Percentiles rank a stretch among this genome's conserved stretches.
Evolutionary conservation across 2,113 vertebrate genomes (phyloP).

Genomic region (Uria lomvia): DNA sequence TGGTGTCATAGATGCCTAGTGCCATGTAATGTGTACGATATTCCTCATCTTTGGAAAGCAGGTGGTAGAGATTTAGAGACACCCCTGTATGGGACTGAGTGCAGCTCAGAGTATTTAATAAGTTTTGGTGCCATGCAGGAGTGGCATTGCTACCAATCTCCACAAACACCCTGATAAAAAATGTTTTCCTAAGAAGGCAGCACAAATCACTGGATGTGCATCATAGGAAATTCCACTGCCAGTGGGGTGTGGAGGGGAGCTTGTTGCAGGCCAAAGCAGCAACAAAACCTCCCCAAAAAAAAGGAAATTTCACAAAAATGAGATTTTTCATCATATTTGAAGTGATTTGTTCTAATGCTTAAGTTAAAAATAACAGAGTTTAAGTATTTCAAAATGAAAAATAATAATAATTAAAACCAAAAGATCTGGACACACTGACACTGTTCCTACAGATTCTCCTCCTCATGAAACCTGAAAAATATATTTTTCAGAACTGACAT

Average conservation of each 20-base stretch:
- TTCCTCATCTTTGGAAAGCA: neutral
- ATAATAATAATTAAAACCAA: neutral
- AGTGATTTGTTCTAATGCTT: neutral
- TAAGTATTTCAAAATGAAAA: neutral
- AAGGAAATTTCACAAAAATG: neutral
- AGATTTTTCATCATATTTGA: neutral
- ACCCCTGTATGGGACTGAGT: neutral
- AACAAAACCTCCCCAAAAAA: neutral
- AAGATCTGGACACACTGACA: neutral
- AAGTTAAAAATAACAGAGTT: neutral
- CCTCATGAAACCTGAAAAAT: neutral
- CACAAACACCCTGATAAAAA: neutral
- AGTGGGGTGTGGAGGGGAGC: rapidly evolving
- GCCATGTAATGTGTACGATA: neutral
- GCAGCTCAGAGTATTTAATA: neutral
- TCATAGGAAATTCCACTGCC: neutral
- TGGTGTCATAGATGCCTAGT: neutral
- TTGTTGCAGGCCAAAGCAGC: neutral
- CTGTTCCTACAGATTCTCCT: neutral
- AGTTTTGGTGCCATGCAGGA: neutral
- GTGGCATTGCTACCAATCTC: neutral
- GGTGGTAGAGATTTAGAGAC: neutral
- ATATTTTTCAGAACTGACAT: neutral
- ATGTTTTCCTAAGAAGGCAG: neutral
- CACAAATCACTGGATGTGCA: neutral